Conservation (phyloP, 2,888 invertebrate genomes). For the Cephonodes hylas region DNA sequence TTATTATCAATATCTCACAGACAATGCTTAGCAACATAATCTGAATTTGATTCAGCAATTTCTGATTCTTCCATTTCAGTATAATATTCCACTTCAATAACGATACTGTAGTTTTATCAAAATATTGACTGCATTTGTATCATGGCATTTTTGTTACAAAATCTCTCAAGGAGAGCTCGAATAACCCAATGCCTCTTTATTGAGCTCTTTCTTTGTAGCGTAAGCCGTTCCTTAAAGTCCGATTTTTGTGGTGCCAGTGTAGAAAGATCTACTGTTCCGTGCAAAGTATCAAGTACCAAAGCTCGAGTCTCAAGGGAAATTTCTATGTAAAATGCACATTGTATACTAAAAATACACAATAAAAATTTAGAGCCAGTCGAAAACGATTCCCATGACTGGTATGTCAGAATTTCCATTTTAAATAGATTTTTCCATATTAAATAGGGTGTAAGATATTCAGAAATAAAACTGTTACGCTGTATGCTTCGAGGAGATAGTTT, state of each 20-base stretch:
- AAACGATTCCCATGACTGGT: neutral
- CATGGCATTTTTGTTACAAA: neutral
- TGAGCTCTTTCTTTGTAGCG: neutral
- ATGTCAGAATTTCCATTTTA: neutral
- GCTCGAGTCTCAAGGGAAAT: conserved; percentile 1
- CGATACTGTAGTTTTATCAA: neutral
- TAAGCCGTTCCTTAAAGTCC: neutral
- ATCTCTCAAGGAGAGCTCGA: neutral
- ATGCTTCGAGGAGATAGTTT: neutral
- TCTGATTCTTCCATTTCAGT: neutral
- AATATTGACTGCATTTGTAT: neutral
- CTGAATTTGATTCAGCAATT: neutral
- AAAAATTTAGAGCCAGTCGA: neutral
- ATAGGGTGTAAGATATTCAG: neutral
- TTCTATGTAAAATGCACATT: neutral
- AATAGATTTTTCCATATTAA: neutral
- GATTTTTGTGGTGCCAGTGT: neutral
- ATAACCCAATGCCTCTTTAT: neutral
- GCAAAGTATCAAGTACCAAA: neutral
- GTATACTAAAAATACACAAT: neutral
- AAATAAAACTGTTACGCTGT: neutral
- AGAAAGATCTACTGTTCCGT: neutral
- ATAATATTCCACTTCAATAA: neutral
- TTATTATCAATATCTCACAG: no score
- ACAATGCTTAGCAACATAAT: no score